Conservation (phyloP, 30 jellyfish, hydroid and myxozoan genomes). For the Cassiopea andromeda region DNA sequence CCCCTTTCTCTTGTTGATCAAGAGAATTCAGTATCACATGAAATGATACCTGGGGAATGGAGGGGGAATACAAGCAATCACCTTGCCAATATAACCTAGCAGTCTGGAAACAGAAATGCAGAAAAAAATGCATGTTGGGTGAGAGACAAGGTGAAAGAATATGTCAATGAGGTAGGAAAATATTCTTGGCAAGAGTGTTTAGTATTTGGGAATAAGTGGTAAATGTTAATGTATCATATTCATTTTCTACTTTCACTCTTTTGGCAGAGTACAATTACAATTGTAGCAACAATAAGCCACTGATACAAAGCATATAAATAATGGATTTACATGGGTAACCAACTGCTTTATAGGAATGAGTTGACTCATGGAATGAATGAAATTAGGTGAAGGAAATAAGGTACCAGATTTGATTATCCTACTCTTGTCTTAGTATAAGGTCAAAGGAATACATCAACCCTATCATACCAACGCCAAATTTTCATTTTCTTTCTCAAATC, state of each 20-base stretch:
- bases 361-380: no score
- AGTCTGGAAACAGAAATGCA: background rate
- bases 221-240: background rate
- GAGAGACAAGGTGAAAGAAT: background rate
- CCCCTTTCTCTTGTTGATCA: background rate
- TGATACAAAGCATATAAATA: no score
- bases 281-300: background rate
- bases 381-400: no score
- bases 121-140: background rate
- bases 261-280: background rate
- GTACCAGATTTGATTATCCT: no score
- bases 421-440: no score
- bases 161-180: background rate
- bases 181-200: background rate
- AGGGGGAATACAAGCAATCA: background rate
- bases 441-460: no score
- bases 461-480: no score
- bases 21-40: background rate
- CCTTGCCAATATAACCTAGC: background rate
- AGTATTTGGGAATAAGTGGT: background rate
- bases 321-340: no score
- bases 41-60: background rate
- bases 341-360: no score
- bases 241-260: background rate
- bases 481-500: no score